Evolutionary conservation across 1,140 invertebrate species (phyloP).

Genomic region (Aphelenchoides besseyi): DNA sequence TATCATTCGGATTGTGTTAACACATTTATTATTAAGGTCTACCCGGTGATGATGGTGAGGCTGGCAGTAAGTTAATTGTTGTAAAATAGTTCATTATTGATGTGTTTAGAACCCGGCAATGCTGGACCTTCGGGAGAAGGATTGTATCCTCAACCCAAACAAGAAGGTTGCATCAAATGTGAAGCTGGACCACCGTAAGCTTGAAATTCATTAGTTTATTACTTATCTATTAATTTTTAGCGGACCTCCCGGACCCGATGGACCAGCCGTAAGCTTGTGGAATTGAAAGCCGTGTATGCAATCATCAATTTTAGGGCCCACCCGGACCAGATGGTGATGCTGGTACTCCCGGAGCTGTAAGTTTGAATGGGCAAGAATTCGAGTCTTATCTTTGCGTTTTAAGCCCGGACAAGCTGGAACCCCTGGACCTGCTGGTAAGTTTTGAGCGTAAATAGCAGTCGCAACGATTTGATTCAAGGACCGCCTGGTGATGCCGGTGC

Average conservation of each 20-base stretch:
- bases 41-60: not conserved
- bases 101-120: not conserved
- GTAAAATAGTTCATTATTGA: not conserved
- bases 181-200: conserved; percentile 10
- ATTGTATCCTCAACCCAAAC: not conserved
- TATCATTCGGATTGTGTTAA: not conserved
- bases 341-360: not conserved
- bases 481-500: not conserved
- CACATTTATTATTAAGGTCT: not conserved
- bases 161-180: conserved; percentile 18
- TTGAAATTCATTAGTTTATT: not conserved
- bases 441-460: too few relatives aligned
- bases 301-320: not conserved
- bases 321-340: not conserved
- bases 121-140: not conserved
- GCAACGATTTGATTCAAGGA: too few relatives aligned
- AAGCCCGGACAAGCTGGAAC: conserved; percentile 4
- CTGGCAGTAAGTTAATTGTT: conserved; percentile 1
- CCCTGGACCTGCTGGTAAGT: not conserved
- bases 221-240: not conserved
- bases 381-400: not conserved
- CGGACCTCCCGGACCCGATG: not conserved
- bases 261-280: not conserved
- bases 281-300: not conserved
- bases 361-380: not conserved